Evolutionary conservation across 2,797 vertebrate genomes (phyloP).

Genomic region (Toxotes lorentzi): DNA sequence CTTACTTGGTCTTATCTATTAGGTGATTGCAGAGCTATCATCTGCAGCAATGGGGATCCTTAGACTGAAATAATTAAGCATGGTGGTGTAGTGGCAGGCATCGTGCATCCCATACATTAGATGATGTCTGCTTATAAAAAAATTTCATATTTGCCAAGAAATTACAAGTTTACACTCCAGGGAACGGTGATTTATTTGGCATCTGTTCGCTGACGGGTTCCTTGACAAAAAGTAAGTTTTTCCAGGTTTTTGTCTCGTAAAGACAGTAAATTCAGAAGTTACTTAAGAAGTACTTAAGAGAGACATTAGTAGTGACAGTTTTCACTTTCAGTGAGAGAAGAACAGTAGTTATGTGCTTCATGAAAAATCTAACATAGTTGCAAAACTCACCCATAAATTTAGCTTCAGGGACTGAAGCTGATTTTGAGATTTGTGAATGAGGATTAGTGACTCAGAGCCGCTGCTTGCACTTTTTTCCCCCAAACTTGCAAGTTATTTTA

Average conservation of each 20-base stretch:
- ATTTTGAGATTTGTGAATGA: not conserved
- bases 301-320: not conserved
- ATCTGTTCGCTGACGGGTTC: no score
- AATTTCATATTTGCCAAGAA: not conserved
- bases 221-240: no score
- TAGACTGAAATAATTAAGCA: not conserved
- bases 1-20: not conserved
- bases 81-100: not conserved
- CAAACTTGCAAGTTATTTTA: not conserved
- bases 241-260: no score
- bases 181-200: not conserved
- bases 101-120: not conserved
- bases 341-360: not conserved
- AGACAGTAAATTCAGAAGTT: no score
- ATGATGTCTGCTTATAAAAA: not conserved
- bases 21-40: not conserved
- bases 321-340: not conserved
- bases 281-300: no score
- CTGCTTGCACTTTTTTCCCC: not conserved
- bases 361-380: not conserved
- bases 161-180: not conserved
- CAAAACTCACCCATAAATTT: not conserved
- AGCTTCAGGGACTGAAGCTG: not conserved
- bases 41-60: not conserved
- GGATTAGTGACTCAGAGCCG: not conserved